Percentiles rank a stretch among this genome's conserved stretches.
Evolutionary conservation across 2,113 vertebrate genomes (phyloP).

Genomic region (Entomyzon cyanotis): DNA sequence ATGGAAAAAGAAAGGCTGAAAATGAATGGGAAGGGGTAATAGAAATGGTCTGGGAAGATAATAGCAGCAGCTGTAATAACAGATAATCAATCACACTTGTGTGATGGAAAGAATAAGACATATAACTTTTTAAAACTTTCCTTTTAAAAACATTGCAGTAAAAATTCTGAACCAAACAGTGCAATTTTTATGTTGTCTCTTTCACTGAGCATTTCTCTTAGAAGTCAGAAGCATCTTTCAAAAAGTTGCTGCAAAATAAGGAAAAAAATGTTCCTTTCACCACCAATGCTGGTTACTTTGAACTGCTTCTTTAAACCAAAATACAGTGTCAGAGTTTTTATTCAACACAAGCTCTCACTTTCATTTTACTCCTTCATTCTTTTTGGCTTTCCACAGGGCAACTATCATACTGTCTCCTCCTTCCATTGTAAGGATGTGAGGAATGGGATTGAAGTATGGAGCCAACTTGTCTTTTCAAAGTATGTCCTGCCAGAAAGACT

Average conservation of each 20-base stretch:
- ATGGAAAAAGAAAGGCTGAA: not conserved
- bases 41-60: not conserved
- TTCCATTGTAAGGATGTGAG: not conserved
- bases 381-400: not conserved
- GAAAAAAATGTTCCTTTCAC: not conserved
- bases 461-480: not conserved
- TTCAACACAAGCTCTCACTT: rapidly evolving
- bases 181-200: not conserved
- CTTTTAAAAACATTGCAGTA: not conserved
- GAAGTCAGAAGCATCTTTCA: not conserved
- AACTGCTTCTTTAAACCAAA: not conserved
- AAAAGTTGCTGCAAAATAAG: not conserved
- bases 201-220: not conserved
- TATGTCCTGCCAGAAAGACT: not conserved
- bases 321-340: not conserved
- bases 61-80: not conserved
- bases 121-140: not conserved
- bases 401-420: not conserved
- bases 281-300: not conserved
- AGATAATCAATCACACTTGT: not conserved
- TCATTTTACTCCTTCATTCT: not conserved
- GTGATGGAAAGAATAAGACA: not conserved
- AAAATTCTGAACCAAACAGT: not conserved
- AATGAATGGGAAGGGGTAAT: not conserved
- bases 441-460: not conserved